Base-by-base conservation (phyloP, 2,888 invertebrate species). In the Ethmia dodecea region DNA sequence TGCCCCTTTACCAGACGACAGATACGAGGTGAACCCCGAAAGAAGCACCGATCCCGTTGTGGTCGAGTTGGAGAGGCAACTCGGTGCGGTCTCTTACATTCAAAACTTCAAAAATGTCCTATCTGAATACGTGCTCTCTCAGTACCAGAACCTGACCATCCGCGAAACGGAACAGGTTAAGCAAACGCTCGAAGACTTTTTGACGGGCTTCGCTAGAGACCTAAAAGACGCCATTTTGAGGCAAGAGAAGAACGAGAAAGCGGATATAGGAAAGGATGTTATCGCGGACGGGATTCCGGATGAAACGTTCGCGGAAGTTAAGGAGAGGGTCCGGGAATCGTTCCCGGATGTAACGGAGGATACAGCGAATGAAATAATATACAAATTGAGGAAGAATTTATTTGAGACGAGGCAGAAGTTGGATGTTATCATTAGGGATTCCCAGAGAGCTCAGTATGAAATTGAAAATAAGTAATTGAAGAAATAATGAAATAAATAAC, bases 151-250 rank as follows among this genome's bases (percentile, higher is more conserved):
- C n/a, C 12, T 49, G 9, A 47, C 49, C 0, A 9, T 37, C 0
- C 6, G 25, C 5, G 49, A 49, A 25, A 42, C 43, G 22, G 43
- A 50, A 2, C 30, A 43, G 29, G 48, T 67, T 0, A 52, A 53
- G 13, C 10, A 24, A 0, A 44, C 42, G 1, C 22, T 67, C 3
- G 62, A 63, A 33, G 53, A 54, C 0, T 65, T 65, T 26, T 29
- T 64, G 1, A 43, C 43, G 2, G 49, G 48, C 5, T 58, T 67
- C 31, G 59, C 60, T 0, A 44, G 34, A 5, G 63, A 65, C 20
- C 25, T 67, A 0, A 51, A 42, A 26, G 48, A 57, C 6, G 45
- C 60, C 0, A 33, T 63, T 0, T 43, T 53, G 37, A 32, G 38
- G 5, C 31, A 31, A 15, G 8, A 36, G 6, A 20, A 39, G 29